phyloP scores from a whole-genome alignment of 2,113 vertebrate genomes.

The Leucopsar rothschildi region DNA sequence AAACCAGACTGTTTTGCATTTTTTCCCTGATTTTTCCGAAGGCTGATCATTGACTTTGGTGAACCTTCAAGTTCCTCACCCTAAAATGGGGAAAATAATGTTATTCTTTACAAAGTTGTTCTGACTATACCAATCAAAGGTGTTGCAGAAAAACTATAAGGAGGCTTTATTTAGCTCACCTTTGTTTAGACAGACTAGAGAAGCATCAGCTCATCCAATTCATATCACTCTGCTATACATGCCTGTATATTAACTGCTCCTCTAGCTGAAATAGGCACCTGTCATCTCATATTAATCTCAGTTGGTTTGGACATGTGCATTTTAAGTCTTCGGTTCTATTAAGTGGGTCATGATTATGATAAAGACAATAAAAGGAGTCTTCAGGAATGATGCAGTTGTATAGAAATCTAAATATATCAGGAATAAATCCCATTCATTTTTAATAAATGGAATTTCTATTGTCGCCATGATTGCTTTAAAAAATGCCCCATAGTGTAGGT shows the following conservation, averaged over 20 bases:
- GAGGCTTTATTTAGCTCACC: not conserved
- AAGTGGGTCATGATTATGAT: not conserved
- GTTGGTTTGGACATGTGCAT: not conserved
- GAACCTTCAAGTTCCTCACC: not conserved
- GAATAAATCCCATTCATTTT: not conserved
- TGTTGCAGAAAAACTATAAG: not conserved
- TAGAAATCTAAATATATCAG: not conserved
- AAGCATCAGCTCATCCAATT: not conserved
- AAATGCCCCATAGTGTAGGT: not conserved
- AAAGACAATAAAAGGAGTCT: not conserved
- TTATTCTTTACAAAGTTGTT: not conserved
- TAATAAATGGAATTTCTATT: not conserved
- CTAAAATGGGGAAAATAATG: not conserved
- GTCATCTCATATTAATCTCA: not conserved
- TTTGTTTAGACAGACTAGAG: not conserved
- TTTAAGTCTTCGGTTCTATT: not conserved
- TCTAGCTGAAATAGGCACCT: not conserved
- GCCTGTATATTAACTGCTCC: not conserved
- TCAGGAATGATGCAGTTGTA: not conserved
- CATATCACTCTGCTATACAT: not conserved
- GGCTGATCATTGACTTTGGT: not conserved
- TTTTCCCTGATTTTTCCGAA: not conserved
- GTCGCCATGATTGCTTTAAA: not conserved
- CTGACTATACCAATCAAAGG: not conserved
- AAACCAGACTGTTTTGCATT: not conserved